These are phyloP conservation scores for Hoplodrina ambigua DNA, from an alignment of 2,888 invertebrate genomes.

Conservation along the genomic window DNA sequence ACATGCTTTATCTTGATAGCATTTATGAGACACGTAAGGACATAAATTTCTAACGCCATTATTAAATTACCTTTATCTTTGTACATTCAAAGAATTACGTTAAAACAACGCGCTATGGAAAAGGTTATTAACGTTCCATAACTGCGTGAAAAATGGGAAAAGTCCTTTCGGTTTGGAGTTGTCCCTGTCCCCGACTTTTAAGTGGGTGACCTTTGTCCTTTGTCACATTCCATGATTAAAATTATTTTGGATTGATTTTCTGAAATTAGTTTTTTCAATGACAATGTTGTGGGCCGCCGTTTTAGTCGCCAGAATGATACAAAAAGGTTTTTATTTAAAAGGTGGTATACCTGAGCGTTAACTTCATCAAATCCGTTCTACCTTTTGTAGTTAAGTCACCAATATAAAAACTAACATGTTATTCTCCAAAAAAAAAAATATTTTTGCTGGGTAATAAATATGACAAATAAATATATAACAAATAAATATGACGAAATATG, in stretches of 20 bases:
- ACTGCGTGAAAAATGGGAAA: conserved; percentile 37
- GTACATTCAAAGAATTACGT: conserved; percentile 33
- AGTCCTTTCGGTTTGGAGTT: conserved; percentile 15
- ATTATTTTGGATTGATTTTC: conserved; percentile 21
- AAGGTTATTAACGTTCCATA: conserved; percentile 32
- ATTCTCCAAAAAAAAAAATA: too few relatives aligned
- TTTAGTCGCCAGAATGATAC: too few relatives aligned
- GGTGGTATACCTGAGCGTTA: too few relatives aligned
- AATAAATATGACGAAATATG: too few relatives aligned
- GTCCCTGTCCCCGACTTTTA: conserved; percentile 19
- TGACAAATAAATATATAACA: too few relatives aligned
- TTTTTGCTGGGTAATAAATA: too few relatives aligned
- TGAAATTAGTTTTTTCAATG: neutral
- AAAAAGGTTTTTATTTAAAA: too few relatives aligned
- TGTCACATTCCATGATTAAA: conserved; percentile 8
- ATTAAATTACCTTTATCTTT: conserved; percentile 39
- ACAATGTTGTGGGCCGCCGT: neutral
- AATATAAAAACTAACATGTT: too few relatives aligned
- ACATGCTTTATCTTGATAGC: conserved; percentile 18
- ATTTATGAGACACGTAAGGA: conserved; percentile 32
- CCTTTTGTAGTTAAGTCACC: too few relatives aligned
- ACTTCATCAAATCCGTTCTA: too few relatives aligned
- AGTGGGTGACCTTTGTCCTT: conserved; percentile 16
- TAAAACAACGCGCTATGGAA: conserved; percentile 24
- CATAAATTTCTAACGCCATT: conserved; percentile 39